Percentiles rank a stretch among this genome's conserved stretches.
phyloP scores from a whole-genome alignment of 2,888 invertebrate species.

The Hyles lineata region DNA sequence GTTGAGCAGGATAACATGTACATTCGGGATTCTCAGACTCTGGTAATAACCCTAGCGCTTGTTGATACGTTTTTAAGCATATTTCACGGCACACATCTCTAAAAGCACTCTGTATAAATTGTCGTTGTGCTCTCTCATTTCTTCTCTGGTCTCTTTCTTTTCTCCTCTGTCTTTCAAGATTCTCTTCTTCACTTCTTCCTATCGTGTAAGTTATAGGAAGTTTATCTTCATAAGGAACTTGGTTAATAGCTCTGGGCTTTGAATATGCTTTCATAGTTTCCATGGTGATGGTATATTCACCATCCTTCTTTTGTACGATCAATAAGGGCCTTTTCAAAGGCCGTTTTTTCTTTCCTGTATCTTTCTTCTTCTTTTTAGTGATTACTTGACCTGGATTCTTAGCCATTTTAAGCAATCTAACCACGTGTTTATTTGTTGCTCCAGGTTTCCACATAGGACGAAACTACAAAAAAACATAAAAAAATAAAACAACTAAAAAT shows the following conservation, averaged over 20 bases:
- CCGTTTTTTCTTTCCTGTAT: conserved; percentile 58
- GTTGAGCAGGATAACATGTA: conserved; percentile 64
- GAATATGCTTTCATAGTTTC: conserved; percentile 73
- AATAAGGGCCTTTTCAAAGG: conserved; percentile 72
- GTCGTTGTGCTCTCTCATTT: conserved; percentile 70
- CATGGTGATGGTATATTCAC: conserved; percentile 76
- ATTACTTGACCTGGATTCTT: conserved; percentile 65
- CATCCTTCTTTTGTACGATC: conserved; percentile 72
- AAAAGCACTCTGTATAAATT: conserved; percentile 74
- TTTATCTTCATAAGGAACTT: conserved; percentile 77
- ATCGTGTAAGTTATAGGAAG: conserved; percentile 69
- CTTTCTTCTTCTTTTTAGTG: conserved; percentile 69
- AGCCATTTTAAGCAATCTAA: conserved; percentile 69
- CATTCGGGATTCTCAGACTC: conserved; percentile 70
- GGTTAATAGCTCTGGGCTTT: conserved; percentile 67
- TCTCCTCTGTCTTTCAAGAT: conserved; percentile 64
- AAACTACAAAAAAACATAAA: conserved; percentile 64
- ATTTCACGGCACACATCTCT: conserved; percentile 76
- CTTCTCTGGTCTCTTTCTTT: conserved; percentile 69
- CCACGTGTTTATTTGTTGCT: conserved; percentile 72
- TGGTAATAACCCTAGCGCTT: conserved; percentile 73
- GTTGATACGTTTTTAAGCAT: conserved; percentile 76
- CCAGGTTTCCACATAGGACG: conserved; percentile 79
- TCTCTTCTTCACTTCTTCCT: conserved; percentile 78
- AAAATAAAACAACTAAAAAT: conserved; percentile 40